Percentiles rank a stretch among this genome's conserved stretches.
Conservation (phyloP, 2,888 invertebrate genomes). For the Temnothorax unifasciatus region DNA sequence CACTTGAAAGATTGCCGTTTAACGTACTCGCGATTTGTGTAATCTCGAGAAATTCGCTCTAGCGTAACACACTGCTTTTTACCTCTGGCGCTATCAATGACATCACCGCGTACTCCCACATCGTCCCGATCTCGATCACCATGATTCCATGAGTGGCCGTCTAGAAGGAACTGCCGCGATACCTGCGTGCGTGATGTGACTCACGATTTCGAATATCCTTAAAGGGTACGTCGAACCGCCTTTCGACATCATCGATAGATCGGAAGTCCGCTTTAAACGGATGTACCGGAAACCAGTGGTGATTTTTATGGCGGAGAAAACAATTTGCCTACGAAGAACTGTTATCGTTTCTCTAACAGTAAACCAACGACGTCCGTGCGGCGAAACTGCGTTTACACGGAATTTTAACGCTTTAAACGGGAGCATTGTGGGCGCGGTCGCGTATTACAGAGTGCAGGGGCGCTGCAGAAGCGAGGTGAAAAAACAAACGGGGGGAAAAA, state of each 20-base stretch:
- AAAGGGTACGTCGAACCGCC: neutral
- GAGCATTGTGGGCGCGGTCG: slow-evolving; percentile 70
- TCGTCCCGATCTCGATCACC: slow-evolving; percentile 39
- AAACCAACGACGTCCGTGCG: slow-evolving; percentile 18
- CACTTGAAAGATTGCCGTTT: slow-evolving; percentile 24
- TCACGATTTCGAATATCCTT: slow-evolving; percentile 26
- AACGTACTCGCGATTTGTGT: slow-evolving; percentile 43
- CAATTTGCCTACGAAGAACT: neutral
- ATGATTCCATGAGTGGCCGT: slow-evolving; percentile 2
- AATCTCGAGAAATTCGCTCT: slow-evolving; percentile 46
- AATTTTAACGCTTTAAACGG: slow-evolving; percentile 60
- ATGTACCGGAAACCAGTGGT: neutral
- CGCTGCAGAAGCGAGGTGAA: slow-evolving; percentile 21
- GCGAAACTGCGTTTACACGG: slow-evolving; percentile 30
- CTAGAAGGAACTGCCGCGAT: neutral
- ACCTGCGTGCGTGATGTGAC: slow-evolving; percentile 20
- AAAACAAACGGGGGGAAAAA: slow-evolving; percentile 38
- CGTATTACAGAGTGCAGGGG: slow-evolving; percentile 46
- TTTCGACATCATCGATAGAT: neutral
- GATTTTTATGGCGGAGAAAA: neutral
- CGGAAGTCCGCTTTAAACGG: slow-evolving; percentile 22
- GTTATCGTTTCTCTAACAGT: slow-evolving; percentile 39
- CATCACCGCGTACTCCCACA: slow-evolving; percentile 64
- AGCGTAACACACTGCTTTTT: slow-evolving; percentile 7
- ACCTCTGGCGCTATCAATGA: slow-evolving; percentile 60